Conservation (phyloP, 2,888 invertebrate genomes). For the Diarsia brunnea region DNA sequence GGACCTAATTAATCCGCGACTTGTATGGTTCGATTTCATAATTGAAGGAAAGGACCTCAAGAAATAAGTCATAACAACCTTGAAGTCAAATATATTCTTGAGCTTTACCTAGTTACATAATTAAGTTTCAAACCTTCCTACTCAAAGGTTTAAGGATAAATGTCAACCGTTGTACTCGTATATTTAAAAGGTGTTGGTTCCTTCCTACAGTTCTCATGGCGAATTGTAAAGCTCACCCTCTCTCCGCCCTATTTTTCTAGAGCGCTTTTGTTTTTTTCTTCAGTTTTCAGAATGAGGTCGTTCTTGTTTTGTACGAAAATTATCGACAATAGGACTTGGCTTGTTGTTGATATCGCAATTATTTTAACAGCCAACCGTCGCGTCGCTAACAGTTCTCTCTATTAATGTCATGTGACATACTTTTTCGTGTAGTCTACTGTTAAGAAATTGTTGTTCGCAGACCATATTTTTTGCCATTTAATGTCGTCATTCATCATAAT, state of each 20-base stretch:
- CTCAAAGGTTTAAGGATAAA: not conserved
- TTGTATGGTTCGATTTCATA: constrained; percentile 29
- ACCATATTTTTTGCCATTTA: constrained; percentile 54
- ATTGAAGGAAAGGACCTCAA: constrained; percentile 10
- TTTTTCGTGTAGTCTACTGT: constrained; percentile 53
- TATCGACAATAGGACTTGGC: constrained; percentile 36
- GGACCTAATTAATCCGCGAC: constrained; percentile 33
- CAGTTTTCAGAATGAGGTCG: constrained; percentile 56
- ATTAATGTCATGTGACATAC: constrained; percentile 64
- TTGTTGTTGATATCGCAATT: constrained; percentile 56
- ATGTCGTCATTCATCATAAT: constrained; percentile 53
- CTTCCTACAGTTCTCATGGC: not conserved
- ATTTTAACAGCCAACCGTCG: constrained; percentile 43
- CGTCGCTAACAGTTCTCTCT: constrained; percentile 54
- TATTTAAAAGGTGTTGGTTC: not conserved
- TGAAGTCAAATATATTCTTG: constrained; percentile 2
- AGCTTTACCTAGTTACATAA: constrained; percentile 2
- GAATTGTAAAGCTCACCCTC: constrained; percentile 24
- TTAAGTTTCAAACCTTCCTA: constrained; percentile 13
- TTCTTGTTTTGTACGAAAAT: constrained; percentile 51
- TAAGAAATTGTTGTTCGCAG: constrained; percentile 47
- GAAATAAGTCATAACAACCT: constrained; percentile 3
- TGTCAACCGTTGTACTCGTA: constrained; percentile 2
- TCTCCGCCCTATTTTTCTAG: constrained; percentile 28
- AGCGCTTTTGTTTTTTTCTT: constrained; percentile 47